Percentiles rank a stretch among this genome's conserved stretches.
Conservation (phyloP, 1,140 invertebrate species). For the Brachionus calyciflorus region DNA sequence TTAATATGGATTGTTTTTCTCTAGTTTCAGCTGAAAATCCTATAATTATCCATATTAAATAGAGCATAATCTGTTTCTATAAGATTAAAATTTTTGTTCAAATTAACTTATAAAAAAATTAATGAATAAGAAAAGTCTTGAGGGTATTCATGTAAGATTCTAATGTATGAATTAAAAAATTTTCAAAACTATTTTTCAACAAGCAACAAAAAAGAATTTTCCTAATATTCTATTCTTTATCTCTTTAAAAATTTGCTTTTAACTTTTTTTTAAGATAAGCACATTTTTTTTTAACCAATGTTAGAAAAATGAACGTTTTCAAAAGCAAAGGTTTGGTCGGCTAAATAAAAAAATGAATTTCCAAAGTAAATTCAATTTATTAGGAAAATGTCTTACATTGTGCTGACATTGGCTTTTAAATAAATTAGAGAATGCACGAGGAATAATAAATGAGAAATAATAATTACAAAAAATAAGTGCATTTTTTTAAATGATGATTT, state of each 20-base stretch:
- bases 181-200: too few relatives aligned
- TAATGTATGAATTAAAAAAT: not conserved
- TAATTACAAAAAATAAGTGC: too few relatives aligned
- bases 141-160: constrained; percentile 36
- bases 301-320: not conserved
- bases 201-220: constrained; percentile 1
- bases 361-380: too few relatives aligned
- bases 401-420: constrained; percentile 1
- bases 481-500: not conserved
- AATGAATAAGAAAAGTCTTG: not conserved
- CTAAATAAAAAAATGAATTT: not conserved
- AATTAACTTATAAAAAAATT: constrained; percentile 33
- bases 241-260: too few relatives aligned
- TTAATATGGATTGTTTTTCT: too few relatives aligned
- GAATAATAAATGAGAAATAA: not conserved
- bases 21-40: too few relatives aligned
- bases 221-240: too few relatives aligned
- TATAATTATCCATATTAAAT: not conserved
- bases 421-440: constrained; percentile 28
- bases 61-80: constrained; percentile 18
- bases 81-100: not conserved
- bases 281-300: not conserved
- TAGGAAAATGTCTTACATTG: constrained; percentile 14
- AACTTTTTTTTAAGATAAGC: too few relatives aligned
- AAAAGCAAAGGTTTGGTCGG: constrained; percentile 27